Evolutionary conservation across 2,888 invertebrate genomes (phyloP), one percentile per base, ranked within the genome.

Genomic region (Tortrix viridana): DNA sequence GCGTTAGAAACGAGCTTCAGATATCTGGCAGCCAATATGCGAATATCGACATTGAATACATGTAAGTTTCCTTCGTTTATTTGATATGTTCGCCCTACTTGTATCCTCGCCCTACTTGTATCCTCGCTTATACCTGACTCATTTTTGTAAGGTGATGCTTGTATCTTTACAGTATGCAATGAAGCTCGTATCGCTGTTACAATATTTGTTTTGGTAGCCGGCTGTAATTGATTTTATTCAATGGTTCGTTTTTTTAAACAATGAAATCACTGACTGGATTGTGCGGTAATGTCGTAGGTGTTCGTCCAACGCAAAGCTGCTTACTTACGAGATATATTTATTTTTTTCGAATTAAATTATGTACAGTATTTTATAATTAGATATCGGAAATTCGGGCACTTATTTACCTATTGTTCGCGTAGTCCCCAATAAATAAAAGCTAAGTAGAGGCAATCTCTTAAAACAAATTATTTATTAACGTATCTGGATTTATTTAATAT

Each of bases 201-300:
- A 41, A 14, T 50, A 37, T 56, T 50, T 55, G 52, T 57, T 63
- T 47, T 63, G 46, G 20, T 56, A 50, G 49, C 50, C 44, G 41
- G 49, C 23, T 57, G 16, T 57, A 49, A 49, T n/a, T 56, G 46
- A 19, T 57, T 57, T 57, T 23, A 57, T 63, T 52, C 57, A 63
- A 57, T 52, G 38, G 52, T n/a, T 41, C 16, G 32, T 38, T 57
- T 53, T 60, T 63, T 57, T 47, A 63, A 63, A 63, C 62, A 63
- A 41, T 62, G 56, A 52, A 56, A 56, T 52, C 56, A 62, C 38
- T 49, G 50, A 23, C 37, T 26, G 22, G 55, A 41, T 43, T 46
- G 46, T 53, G 23, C 41, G 53, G 53, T 22, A 47, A 20, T 53
- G 23, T 32, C 23, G 60, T 53, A 50, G 50, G 46, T 38, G 46